Conservation (phyloP, 2,113 vertebrate genomes). For the Tympanuchus pallidicinctus region DNA sequence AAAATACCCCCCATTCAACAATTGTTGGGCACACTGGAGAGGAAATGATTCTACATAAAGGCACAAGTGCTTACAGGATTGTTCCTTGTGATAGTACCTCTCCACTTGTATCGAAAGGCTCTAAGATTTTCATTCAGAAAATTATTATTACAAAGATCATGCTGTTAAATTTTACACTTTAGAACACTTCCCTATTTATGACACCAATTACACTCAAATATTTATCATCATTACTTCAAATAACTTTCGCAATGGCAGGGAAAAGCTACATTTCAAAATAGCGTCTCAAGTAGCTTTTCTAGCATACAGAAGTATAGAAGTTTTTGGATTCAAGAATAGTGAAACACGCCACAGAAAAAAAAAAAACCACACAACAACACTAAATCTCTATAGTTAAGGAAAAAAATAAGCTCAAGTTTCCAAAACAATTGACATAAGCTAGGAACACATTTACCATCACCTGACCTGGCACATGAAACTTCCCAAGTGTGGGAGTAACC, state of each 20-base stretch:
- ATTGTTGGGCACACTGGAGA: neutral
- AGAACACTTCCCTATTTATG: neutral
- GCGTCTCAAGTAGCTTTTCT: neutral
- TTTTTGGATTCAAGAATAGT: neutral
- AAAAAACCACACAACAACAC: neutral
- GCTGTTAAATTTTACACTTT: neutral
- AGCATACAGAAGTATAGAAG: neutral
- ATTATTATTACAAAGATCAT: neutral
- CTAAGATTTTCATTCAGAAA: neutral
- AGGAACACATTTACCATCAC: neutral
- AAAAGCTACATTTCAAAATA: neutral
- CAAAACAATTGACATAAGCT: neutral
- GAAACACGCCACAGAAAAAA: neutral
- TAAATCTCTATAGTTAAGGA: neutral
- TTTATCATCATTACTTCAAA: neutral
- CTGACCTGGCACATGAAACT: neutral
- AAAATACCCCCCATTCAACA: neutral
- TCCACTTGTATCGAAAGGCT: neutral
- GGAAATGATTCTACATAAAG: neutral
- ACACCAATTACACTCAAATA: neutral
- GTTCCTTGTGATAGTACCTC: neutral
- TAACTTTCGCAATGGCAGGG: neutral
- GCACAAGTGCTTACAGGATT: neutral
- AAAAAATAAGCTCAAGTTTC: neutral
- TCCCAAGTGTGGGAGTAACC: too few species aligned